Evolutionary conservation across 2,888 invertebrate species (phyloP).

Genomic region (Cynaeus angustus): DNA sequence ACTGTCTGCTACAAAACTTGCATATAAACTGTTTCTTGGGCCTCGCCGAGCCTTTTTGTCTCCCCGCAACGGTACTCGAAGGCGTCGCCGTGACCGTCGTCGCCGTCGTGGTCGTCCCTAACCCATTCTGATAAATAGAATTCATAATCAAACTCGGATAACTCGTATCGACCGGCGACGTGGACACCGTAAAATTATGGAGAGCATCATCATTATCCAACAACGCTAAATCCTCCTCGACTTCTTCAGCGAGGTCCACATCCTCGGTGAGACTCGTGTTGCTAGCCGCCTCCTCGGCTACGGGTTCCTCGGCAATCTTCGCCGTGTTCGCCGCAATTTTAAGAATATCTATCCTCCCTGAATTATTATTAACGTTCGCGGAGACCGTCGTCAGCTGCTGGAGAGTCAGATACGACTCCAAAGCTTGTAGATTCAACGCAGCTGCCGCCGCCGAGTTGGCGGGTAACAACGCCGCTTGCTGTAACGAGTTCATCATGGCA

Average conservation of each 20-base stretch:
- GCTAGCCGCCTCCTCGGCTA: constrained; percentile 62
- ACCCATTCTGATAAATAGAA: constrained; percentile 78
- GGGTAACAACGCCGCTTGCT: constrained; percentile 87
- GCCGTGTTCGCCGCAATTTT: constrained; percentile 75
- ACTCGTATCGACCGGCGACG: constrained; percentile 78
- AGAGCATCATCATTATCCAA: constrained; percentile 81
- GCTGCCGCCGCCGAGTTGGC: constrained; percentile 89
- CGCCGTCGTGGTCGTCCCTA: constrained; percentile 73
- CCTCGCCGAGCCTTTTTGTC: constrained; percentile 71
- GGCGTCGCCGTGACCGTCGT: constrained; percentile 71
- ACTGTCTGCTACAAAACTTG: constrained; percentile 97
- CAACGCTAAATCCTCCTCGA: constrained; percentile 83
- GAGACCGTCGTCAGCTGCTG: constrained; percentile 84
- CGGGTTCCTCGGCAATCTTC: constrained; percentile 67
- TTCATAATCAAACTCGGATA: constrained; percentile 83
- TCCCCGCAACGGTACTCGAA: constrained; percentile 69
- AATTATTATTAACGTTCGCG: constrained; percentile 70
- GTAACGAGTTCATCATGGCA: constrained; percentile 88
- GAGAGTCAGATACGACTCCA: constrained; percentile 89
- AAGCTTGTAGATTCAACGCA: constrained; percentile 87
- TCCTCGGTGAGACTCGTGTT: constrained; percentile 74
- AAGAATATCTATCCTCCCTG: constrained; percentile 79
- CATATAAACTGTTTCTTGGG: constrained; percentile 95
- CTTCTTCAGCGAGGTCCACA: constrained; percentile 81
- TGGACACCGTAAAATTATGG: constrained; percentile 75